Base-by-base conservation (phyloP, 2,797 vertebrate genomes). In the Muscicapa striata region DNA sequence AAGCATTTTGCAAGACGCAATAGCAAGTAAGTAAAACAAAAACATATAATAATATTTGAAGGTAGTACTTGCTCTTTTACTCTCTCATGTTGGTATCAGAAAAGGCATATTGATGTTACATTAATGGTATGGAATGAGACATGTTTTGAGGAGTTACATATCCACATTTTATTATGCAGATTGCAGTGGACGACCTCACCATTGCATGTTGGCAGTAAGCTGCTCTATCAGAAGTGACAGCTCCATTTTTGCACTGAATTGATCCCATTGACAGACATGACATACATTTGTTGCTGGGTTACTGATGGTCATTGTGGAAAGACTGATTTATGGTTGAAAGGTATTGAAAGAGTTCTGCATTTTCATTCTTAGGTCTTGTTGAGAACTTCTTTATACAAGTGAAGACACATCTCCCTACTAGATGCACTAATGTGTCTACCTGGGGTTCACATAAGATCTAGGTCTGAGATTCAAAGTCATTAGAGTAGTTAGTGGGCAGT, bases 251-350 rank as follows among this genome's bases (percentile, higher is more conserved):
- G 1, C 63, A 90, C n/a, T 54, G 79, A 84, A 78, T 93, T 75
- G 91, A 73, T 96, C 49, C 82, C 3, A 11, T 32, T 96, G 91
- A 81, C 84, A 90, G 87, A 91, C 68, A 66, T 54, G 16, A 54
- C 74, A 85, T 43, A 49, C 41, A 89, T 93, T 52, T 81, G 46
- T 69, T 81, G 36, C 64, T 79, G 81, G 59, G 43, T 78, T 93
- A 59, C 88, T 72, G 11, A n/a, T 87, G 48, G 45, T 78, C 4
- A 0, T 68, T 9, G 20, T 41, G 84, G 58, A 84, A 77, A 84
- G 84, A 34, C 55, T 85, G 77, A 85, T 85, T 87, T 90, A 94
- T 49, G 13, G 68, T 38, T 83, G 55, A 84, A 63, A 84, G 22
- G 13, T 32, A 52, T 36, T 66, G 11, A 26, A 68, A 40, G 41